A percentile compares a stretch with the other conserved stretches of the same genome.
Evolutionary conservation across 2,888 invertebrate genomes (phyloP).

Genomic region (Candidula unifasciata): DNA sequence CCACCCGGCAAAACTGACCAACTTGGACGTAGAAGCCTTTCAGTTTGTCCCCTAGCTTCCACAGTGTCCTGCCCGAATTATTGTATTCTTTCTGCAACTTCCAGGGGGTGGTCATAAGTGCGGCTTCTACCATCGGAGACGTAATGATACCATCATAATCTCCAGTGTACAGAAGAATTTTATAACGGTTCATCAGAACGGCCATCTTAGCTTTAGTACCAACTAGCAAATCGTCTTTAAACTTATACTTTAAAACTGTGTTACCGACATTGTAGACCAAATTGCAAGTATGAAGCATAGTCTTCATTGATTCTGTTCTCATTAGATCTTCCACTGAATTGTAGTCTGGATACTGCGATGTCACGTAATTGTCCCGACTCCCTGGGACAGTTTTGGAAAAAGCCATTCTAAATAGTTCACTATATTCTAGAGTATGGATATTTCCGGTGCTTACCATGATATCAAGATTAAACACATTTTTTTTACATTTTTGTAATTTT

Average conservation of each 20-base stretch:
- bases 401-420: background rate
- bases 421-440: background rate
- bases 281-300: background rate
- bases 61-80: background rate
- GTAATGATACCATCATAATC: slow-evolving; percentile 17
- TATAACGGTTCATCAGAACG: slow-evolving; percentile 30
- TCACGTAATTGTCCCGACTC: background rate
- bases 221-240: background rate
- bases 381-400: background rate
- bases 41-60: background rate
- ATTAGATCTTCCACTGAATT: background rate
- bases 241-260: background rate
- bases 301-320: background rate
- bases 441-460: background rate
- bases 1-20: slow-evolving; percentile 41
- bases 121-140: slow-evolving; percentile 17
- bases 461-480: background rate
- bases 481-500: background rate
- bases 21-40: slow-evolving; percentile 23
- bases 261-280: no score
- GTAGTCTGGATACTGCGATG: background rate
- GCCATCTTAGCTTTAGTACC: slow-evolving; percentile 31
- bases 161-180: slow-evolving; percentile 20
- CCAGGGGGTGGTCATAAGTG: slow-evolving; percentile 29
- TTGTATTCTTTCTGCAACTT: slow-evolving; percentile 29